Base-by-base conservation (phyloP, 2,113 vertebrate species). In the Reinhardtius hippoglossoides region DNA sequence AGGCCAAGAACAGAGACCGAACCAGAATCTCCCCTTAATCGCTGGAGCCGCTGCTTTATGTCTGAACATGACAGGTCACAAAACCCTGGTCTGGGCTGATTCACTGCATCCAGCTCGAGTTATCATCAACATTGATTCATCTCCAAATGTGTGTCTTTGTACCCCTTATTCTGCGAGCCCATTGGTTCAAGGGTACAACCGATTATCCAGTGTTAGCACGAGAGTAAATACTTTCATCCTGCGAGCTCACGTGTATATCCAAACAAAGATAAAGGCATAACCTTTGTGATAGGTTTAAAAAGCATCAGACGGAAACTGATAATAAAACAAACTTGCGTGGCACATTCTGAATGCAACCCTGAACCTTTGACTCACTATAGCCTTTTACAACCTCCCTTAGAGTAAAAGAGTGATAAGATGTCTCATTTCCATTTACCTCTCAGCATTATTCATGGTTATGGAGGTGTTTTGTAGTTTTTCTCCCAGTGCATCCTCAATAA, bases 381-480 rank as follows among this genome's bases (percentile, higher is more conserved):
- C 74, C 63, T 44, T 75, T 63, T 54, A n/a, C 7, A n/a, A 20
- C 66, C 74, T 65, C 60, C 46, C 74, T 71, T 67, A 67, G 77
- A 67, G 84, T 75, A 80, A 76, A 78, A 62, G 4, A 77, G 78
- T 6, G 85, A 89, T 91, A 91, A 89, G 83, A 83, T 65, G 82
- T 74, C 80, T 91, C 60, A 84, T 89, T 89, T 85, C 78, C 44
- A 26, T 74, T 87, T 69, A 87, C 89, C 84, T 85, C 84, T 88
- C 80, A 84, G 40, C 42, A 74, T 88, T 87, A 87, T 87, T 88
- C 84, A 89, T 83, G 61, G 52, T 60, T 73, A 37, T 69, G 60
- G 67, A 81, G 71, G 58, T 81, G 83, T 89, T 87, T 81, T 81
- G 78, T 72, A 76, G 76, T 7, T 87, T 90, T 76, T 61, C 76